These are phyloP conservation scores for Melieria picta DNA, from an alignment of 2,888 invertebrate species.

Conservation along the genomic window DNA sequence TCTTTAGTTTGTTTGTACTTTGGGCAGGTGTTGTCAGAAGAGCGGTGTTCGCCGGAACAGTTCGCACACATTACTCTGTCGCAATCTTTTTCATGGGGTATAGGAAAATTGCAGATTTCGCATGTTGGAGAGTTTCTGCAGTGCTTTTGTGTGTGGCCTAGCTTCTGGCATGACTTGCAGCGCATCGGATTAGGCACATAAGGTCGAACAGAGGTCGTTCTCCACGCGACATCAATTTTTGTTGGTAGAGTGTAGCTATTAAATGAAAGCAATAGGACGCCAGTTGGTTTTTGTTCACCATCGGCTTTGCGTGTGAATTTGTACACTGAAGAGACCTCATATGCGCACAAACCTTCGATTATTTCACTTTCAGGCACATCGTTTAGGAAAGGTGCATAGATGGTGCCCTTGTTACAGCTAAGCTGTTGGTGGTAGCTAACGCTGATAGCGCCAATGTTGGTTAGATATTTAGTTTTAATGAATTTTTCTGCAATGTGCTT, in stretches of 20 bases:
- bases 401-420: not conserved
- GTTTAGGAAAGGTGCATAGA: not conserved
- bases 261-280: not conserved
- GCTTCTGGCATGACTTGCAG: constrained; percentile 27
- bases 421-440: not conserved
- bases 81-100: constrained; percentile 21
- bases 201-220: not conserved
- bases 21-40: constrained; percentile 20
- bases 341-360: not conserved
- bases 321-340: not conserved
- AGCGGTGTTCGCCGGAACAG: constrained; percentile 19
- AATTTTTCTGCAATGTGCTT: not conserved
- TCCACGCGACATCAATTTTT: not conserved
- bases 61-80: constrained; percentile 27
- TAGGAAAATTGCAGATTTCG: constrained; percentile 11
- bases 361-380: not conserved
- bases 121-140: constrained; percentile 21
- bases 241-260: not conserved
- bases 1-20: constrained; percentile 30
- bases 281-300: not conserved
- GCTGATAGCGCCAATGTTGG: not conserved
- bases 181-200: constrained; percentile 32
- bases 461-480: not conserved
- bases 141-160: constrained; percentile 29
- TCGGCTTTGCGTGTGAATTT: too few relatives aligned